Evolutionary conservation across 2,888 invertebrate species (phyloP).

Genomic region (Drosophila putrida): DNA sequence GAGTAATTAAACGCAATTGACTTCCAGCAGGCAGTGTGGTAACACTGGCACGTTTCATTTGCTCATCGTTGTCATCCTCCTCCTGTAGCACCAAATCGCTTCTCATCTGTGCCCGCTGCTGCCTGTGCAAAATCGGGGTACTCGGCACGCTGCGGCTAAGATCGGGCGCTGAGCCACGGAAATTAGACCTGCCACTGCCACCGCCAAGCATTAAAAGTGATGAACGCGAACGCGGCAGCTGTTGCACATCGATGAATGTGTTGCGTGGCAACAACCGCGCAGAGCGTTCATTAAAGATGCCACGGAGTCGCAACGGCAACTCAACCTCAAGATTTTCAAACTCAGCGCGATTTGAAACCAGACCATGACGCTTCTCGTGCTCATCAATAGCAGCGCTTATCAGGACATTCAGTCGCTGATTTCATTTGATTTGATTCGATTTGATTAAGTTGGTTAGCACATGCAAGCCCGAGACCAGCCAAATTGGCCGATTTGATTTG

Average conservation of each 20-base stretch:
- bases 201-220: conserved; percentile 85
- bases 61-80: conserved; percentile 51
- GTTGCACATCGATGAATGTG: conserved; percentile 86
- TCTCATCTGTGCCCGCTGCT: conserved; percentile 68
- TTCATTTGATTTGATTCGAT: conserved; percentile 11
- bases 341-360: conserved; percentile 70
- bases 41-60: conserved; percentile 66
- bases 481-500: conserved; percentile 49
- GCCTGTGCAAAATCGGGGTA: conserved; percentile 81
- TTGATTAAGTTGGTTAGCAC: conserved; percentile 62
- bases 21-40: conserved; percentile 51
- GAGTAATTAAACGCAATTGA: conserved; percentile 55
- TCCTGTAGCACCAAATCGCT: conserved; percentile 76
- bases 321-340: conserved; percentile 82
- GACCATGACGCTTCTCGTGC: conserved; percentile 65
- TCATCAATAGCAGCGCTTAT: conserved; percentile 68
- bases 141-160: conserved; percentile 84
- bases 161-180: conserved; percentile 84
- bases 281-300: conserved; percentile 73
- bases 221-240: conserved; percentile 87
- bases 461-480: conserved; percentile 63
- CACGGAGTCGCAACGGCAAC: conserved; percentile 82
- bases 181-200: conserved; percentile 57
- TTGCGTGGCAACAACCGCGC: conserved; percentile 81
- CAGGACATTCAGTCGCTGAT: conserved; percentile 73